phyloP scores from a whole-genome alignment of 23 tunicate genomes.

The Phallusia fumigata region DNA sequence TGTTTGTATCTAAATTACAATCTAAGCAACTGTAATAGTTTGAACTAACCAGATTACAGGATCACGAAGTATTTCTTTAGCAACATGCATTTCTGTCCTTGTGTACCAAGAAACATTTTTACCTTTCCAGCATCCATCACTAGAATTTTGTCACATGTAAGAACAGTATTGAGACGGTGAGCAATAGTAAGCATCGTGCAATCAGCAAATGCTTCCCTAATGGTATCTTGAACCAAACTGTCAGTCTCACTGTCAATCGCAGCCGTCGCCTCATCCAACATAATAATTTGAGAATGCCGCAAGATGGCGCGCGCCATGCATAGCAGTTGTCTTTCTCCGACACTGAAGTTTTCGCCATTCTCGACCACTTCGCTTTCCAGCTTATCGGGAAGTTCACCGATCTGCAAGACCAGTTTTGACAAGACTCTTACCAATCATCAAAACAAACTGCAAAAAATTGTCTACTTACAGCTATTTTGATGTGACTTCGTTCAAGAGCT shows the following conservation, averaged over 20 bases:
- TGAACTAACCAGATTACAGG: too few relatives aligned
- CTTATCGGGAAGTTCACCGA: slow-evolving; percentile 72
- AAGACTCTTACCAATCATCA: not conserved
- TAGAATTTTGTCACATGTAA: slow-evolving; percentile 83
- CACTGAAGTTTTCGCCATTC: slow-evolving; percentile 97
- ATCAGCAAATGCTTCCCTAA: slow-evolving; percentile 88
- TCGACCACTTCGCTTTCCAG: slow-evolving; percentile 90
- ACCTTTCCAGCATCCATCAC: slow-evolving; percentile 97
- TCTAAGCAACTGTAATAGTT: too few relatives aligned
- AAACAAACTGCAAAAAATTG: not conserved
- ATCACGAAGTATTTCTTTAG: not conserved
- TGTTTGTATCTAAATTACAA: too few relatives aligned
- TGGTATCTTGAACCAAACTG: slow-evolving; percentile 93
- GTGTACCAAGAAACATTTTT: not conserved
- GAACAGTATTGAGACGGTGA: slow-evolving; percentile 92
- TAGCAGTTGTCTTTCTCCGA: slow-evolving; percentile 88
- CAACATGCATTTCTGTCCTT: not conserved
- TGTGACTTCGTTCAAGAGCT: slow-evolving; percentile 88
- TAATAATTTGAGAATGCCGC: slow-evolving; percentile 85
- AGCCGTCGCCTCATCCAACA: slow-evolving; percentile 97
- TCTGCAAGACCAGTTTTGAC: slow-evolving; percentile 16
- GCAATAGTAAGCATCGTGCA: slow-evolving; percentile 99
- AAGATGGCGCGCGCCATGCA: slow-evolving; percentile 97
- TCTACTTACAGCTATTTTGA: slow-evolving; percentile 72
- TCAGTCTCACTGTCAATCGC: slow-evolving; percentile 97